These are phyloP conservation scores for Nothobranchius furzeri DNA, from an alignment of 2,113 vertebrate genomes.

Conservation along the genomic window DNA sequence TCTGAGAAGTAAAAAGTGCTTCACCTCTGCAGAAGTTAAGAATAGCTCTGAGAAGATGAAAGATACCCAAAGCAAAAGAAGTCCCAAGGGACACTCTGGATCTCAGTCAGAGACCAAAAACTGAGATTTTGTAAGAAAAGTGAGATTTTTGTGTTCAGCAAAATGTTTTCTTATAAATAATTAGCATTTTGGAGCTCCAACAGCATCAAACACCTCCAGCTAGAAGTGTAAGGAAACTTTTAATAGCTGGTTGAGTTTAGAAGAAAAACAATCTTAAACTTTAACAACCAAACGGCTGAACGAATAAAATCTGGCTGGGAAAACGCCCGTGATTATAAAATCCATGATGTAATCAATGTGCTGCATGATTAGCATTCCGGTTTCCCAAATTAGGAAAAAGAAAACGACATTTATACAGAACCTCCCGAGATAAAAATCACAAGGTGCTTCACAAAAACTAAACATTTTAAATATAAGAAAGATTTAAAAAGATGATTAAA, in stretches of 20 bases:
- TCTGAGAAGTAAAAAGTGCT: slow-evolving; percentile 56
- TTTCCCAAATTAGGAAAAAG: slow-evolving; percentile 5
- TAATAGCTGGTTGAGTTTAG: neutral
- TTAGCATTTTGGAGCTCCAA: neutral
- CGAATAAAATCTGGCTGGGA: slow-evolving; percentile 20
- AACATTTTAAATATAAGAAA: no score
- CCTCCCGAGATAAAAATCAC: no score
- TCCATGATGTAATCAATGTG: slow-evolving; percentile 36
- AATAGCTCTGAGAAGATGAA: slow-evolving; percentile 53
- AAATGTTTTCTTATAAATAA: slow-evolving; percentile 8
- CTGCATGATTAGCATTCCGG: slow-evolving; percentile 24
- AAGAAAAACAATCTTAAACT: slow-evolving; percentile 9
- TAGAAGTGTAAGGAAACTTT: neutral
- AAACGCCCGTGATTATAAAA: slow-evolving; percentile 26
- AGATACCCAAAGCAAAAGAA: slow-evolving; percentile 4
- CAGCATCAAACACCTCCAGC: neutral
- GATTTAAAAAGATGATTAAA: no score
- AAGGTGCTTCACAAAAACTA: no score
- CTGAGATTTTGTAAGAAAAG: no score
- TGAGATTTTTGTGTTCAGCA: no score
- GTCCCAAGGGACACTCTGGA: neutral
- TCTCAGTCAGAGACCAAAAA: neutral
- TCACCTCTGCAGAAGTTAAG: slow-evolving; percentile 66
- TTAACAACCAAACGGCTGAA: slow-evolving; percentile 8
- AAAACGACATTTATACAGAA: no score